Evolutionary conservation across 23 tunicate species (phyloP).

Genomic region (Halocynthia aurantium): DNA sequence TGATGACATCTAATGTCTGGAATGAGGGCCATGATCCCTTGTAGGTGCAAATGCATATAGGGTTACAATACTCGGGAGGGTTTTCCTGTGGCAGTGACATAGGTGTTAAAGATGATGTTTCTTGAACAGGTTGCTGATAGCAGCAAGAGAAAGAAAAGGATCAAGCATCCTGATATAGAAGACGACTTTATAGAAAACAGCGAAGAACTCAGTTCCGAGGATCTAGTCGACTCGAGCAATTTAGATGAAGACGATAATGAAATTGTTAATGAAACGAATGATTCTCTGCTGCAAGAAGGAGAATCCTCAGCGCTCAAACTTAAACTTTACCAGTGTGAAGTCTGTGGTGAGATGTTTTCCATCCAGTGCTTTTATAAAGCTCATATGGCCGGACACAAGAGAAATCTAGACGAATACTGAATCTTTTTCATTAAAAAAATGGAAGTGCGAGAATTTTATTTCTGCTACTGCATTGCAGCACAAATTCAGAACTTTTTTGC

Average conservation of each 20-base stretch:
- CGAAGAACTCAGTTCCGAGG: background rate
- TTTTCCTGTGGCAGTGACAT: too few species aligned
- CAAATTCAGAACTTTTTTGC: too few species aligned
- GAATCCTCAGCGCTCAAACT: slow-evolving; percentile 24
- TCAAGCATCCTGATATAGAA: background rate
- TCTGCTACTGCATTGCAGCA: too few species aligned
- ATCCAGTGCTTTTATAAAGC: slow-evolving; percentile 89
- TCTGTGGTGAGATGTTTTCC: slow-evolving; percentile 79
- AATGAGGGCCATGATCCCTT: too few species aligned
- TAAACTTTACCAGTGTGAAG: slow-evolving; percentile 66
- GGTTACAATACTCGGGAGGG: too few species aligned
- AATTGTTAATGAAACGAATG: background rate
- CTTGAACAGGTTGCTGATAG: background rate
- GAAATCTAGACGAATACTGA: slow-evolving; percentile 21
- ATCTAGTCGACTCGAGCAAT: background rate
- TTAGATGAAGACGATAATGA: slow-evolving; percentile 9
- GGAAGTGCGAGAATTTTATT: too few species aligned
- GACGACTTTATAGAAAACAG: background rate
- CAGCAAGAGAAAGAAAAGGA: slow-evolving; percentile 15
- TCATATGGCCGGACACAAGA: slow-evolving; percentile 68
- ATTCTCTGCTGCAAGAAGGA: background rate
- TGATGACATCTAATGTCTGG: too few species aligned
- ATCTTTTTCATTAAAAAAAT: too few species aligned
- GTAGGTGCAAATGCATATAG: too few species aligned
- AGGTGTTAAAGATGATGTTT: too few species aligned